Percentiles rank a stretch among this genome's conserved stretches.
Evolutionary conservation across 2,797 vertebrate genomes (phyloP).

Genomic region (Mormyrops boulengeri): DNA sequence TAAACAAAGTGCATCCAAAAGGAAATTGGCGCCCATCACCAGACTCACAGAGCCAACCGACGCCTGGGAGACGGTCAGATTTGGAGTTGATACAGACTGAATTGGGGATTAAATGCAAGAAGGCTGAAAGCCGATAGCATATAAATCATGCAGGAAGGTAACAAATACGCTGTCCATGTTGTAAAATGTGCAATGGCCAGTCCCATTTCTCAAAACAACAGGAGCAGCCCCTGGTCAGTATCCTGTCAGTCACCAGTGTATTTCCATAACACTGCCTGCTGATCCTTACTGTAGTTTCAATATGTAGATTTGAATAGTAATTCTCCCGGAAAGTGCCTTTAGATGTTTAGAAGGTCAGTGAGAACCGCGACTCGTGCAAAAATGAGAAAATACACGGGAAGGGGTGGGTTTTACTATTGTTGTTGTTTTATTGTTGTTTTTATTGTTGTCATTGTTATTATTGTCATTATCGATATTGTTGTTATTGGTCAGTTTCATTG

Average conservation of each 20-base stretch:
- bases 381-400: not conserved
- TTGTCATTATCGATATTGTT: not conserved
- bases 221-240: not conserved
- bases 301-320: not conserved
- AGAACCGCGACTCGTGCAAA: not conserved
- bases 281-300: not conserved
- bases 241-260: not conserved
- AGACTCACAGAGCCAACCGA: not conserved
- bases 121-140: not conserved
- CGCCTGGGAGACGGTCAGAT: not conserved
- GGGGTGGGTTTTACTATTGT: not conserved
- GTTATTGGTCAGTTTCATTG: not conserved
- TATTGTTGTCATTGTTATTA: not conserved
- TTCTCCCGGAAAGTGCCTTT: not conserved
- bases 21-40: not conserved
- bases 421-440: not conserved
- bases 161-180: not conserved
- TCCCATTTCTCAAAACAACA: not conserved
- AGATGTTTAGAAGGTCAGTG: not conserved
- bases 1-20: not conserved
- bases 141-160: not conserved
- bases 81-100: not conserved
- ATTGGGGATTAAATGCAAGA: not conserved
- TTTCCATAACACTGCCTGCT: not conserved
- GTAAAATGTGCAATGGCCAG: not conserved